These are phyloP conservation scores for Monodelphis domestica DNA, from an alignment of 2,797 vertebrate species.

Conservation along the genomic window DNA sequence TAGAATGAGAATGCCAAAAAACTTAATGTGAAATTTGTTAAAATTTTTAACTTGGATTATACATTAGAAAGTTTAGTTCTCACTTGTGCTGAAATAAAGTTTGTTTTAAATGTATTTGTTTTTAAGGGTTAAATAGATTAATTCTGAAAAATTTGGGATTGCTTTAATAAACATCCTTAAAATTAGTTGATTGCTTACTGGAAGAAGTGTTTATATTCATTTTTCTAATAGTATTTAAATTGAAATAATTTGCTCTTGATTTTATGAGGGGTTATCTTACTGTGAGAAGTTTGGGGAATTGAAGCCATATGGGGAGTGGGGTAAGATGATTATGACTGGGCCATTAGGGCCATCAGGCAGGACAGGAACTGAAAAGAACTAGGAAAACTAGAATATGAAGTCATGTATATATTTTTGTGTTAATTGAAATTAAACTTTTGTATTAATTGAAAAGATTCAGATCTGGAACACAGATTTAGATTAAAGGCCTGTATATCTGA, in stretches of 20 bases:
- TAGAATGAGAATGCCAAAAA: conserved; percentile 18
- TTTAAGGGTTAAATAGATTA: conserved; percentile 22
- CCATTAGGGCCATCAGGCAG: conserved; percentile 2
- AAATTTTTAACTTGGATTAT: conserved; percentile 5
- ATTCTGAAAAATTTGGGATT: neutral
- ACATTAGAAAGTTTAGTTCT: conserved; percentile 34
- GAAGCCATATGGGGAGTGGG: neutral
- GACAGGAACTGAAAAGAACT: conserved; percentile 14
- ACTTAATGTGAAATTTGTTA: conserved; percentile 22
- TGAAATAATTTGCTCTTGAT: neutral
- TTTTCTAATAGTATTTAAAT: neutral
- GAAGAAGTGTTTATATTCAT: neutral
- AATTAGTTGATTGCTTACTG: neutral
- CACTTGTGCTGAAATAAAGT: neutral
- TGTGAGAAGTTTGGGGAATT: neutral
- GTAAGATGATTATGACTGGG: neutral
- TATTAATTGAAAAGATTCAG: neutral
- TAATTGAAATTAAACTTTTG: conserved; percentile 20
- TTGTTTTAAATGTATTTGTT: conserved; percentile 32
- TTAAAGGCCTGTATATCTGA: conserved; percentile 9
- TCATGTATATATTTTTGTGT: conserved; percentile 16
- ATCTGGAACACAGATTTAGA: conserved; percentile 1
- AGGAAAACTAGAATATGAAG: conserved; percentile 19
- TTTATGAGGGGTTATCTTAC: neutral
- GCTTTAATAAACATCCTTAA: neutral